Conservation (phyloP, 2,797 vertebrate genomes). For the Cryptoblepharus egeriae region DNA sequence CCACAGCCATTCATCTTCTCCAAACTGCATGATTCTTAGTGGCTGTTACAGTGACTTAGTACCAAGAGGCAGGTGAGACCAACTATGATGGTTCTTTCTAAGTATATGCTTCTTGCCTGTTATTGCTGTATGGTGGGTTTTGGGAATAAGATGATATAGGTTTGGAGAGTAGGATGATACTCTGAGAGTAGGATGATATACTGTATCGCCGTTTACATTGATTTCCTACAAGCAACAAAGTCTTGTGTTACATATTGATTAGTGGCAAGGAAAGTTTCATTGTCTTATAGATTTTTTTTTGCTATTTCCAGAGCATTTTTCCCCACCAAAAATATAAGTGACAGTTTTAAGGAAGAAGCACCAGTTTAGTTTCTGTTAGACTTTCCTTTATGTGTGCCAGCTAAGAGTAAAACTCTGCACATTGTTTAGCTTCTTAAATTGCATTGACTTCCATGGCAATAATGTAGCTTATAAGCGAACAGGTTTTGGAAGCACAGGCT, state of each 20-base stretch:
- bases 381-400: neutral
- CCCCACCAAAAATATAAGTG: neutral
- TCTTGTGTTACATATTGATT: neutral
- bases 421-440: too few species aligned
- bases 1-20: neutral
- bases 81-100: neutral
- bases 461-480: too few species aligned
- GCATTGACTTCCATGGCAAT: too few species aligned
- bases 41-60: neutral
- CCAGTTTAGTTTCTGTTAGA: neutral
- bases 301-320: conserved; percentile 1
- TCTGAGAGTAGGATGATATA: neutral
- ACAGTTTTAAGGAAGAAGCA: conserved; percentile 17
- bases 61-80: neutral
- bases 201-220: conserved; percentile 1
- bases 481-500: too few species aligned
- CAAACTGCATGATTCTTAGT: neutral
- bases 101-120: neutral
- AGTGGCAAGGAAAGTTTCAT: neutral
- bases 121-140: conserved; percentile 6
- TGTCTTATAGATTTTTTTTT: conserved; percentile 8
- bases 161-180: too few species aligned
- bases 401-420: neutral
- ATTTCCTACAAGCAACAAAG: conserved; percentile 13
- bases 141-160: too few species aligned